Conservation (phyloP, 2,888 invertebrate species). For the Perdita meconis region DNA sequence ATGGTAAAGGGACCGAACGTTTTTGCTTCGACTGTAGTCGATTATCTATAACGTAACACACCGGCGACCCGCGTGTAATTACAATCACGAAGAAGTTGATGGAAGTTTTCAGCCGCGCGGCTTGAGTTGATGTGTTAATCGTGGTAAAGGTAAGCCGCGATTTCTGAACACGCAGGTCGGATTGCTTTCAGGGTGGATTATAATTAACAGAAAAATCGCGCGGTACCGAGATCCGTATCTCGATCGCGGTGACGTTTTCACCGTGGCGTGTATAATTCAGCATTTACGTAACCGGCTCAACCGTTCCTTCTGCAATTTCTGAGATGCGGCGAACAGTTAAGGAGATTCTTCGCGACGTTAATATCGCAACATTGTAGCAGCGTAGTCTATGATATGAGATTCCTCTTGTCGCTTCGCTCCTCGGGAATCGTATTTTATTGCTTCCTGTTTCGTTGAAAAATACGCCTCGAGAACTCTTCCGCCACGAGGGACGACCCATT, state of each 20-base stretch:
- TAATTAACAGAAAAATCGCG: slow-evolving; percentile 39
- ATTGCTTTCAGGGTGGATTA: slow-evolving; percentile 30
- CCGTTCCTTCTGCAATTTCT: neutral
- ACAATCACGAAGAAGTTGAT: slow-evolving; percentile 43
- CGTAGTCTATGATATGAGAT: neutral
- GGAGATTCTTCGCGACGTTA: neutral
- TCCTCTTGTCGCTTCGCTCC: neutral
- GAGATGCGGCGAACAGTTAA: neutral
- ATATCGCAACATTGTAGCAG: slow-evolving; percentile 2
- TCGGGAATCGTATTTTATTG: neutral
- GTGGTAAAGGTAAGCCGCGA: neutral
- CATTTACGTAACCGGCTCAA: neutral
- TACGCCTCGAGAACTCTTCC: slow-evolving; percentile 1
- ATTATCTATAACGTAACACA: slow-evolving; percentile 4
- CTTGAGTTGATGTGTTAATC: slow-evolving; percentile 47
- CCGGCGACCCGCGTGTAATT: slow-evolving; percentile 17
- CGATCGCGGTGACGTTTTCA: slow-evolving; percentile 9
- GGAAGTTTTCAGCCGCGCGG: slow-evolving; percentile 41
- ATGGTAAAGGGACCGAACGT: neutral
- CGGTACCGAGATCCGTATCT: neutral
- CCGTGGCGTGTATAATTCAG: neutral
- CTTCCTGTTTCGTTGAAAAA: slow-evolving; percentile 23
- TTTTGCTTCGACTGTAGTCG: neutral
- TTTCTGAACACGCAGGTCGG: slow-evolving; percentile 29
- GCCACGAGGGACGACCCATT: neutral